phyloP scores from a whole-genome alignment of 1,140 invertebrate species.

The Proctacanthus coquilletti region DNA sequence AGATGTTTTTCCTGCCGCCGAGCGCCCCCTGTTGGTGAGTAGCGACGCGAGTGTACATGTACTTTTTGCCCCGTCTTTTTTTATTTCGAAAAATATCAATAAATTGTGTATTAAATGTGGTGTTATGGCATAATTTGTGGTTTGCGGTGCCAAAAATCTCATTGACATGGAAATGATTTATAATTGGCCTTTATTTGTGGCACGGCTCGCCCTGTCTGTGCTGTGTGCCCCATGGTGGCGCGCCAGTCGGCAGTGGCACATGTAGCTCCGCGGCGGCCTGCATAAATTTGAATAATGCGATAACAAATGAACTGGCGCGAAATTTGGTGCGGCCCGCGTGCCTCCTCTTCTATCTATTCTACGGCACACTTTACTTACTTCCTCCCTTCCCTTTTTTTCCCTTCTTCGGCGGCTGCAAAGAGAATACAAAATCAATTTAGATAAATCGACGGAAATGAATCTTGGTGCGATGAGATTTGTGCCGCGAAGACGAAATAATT shows the following conservation, averaged over 20 bases:
- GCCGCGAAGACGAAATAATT: no score
- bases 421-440: constrained; percentile 2
- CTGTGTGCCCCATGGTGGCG: neutral
- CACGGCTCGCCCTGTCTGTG: neutral
- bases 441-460: no score
- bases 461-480: no score
- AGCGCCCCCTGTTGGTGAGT: no score
- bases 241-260: neutral
- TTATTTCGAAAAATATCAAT: neutral
- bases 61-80: no score
- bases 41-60: no score
- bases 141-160: neutral
- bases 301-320: neutral
- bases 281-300: neutral
- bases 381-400: constrained; percentile 7
- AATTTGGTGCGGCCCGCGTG: no score
- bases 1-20: no score
- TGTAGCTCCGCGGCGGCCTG: neutral
- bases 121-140: constrained; percentile 1
- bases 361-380: neutral
- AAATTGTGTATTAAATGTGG: neutral
- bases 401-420: constrained; percentile 9
- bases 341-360: no score
- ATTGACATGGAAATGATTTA: constrained; percentile 1
- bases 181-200: neutral